Evolutionary conservation across 2,888 invertebrate species (phyloP), one percentile per base, ranked within the genome.

Genomic region (Tinea semifulvella): DNA sequence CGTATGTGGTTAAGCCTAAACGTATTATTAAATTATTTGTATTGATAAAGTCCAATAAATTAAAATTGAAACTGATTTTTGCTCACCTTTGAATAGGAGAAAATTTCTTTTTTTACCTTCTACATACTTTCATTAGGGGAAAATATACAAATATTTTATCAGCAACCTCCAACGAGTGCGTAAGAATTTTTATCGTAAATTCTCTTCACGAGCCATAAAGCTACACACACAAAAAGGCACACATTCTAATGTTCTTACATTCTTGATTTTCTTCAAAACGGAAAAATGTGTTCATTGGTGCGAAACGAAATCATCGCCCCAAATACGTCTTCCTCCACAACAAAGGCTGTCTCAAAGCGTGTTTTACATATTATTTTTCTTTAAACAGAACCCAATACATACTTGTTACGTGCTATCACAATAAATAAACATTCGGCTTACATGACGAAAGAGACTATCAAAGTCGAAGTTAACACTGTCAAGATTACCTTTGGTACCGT

Each of bases 321-420:
- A 68, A 68, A 72, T 69, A 68, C 68, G 66, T 70, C 68, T 65
- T 58, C 63, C 63, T 64, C 44, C 20, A 63, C 64, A 69, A 70
- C 70, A 69, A 74, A 72, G 68, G 67, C 65, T 58, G 56, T 52
- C 56, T 53, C 53, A 57, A 63, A 63, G 65, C 65, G 65, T 67
- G 68, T 68, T 72, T 67, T 63, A 74, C 71, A 70, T 70, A 68
- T n/a, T n/a, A n/a, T 70, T 70, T 65, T 64, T 67, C 60, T 67
- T 66, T 67, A 66, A 68, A 65, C 65, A 64, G 61, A 61, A 63
- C 62, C 58, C 31, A n/a, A n/a, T n/a, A n/a, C n/a, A n/a, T n/a
- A n/a, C n/a, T n/a, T n/a, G n/a, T n/a, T n/a, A n/a, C n/a, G n/a
- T n/a, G n/a, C n/a, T n/a, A n/a, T n/a, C n/a, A n/a, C n/a, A n/a